Evolutionary conservation across 1,140 invertebrate genomes (phyloP).

Genomic region (Cyrtorhinus lividipennis): DNA sequence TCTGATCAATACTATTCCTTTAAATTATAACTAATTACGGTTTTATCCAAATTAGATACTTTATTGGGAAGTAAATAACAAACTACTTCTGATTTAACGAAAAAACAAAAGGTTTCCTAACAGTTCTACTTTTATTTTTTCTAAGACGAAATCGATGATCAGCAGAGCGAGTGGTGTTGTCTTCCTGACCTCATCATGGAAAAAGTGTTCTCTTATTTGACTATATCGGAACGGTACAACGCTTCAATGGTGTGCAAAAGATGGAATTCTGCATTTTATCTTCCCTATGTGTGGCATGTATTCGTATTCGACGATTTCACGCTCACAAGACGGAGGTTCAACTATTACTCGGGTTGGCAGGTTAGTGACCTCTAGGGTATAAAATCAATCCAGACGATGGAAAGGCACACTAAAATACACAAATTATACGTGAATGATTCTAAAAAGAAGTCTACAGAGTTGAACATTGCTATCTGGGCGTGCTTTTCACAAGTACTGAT

Average conservation of each 20-base stretch:
- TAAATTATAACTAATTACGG: background rate
- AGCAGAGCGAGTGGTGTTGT: constrained; percentile 39
- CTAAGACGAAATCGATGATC: background rate
- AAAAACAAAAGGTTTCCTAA: no score
- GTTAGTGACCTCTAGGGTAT: no score
- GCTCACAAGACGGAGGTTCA: constrained; percentile 56
- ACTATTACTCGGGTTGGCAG: constrained; percentile 72
- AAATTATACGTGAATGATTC: no score
- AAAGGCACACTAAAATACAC: no score
- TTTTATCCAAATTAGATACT: no score
- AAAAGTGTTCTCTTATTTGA: constrained; percentile 55
- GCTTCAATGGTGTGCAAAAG: constrained; percentile 53
- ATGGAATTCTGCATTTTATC: constrained; percentile 59
- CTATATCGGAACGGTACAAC: constrained; percentile 49
- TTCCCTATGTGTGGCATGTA: constrained; percentile 55
- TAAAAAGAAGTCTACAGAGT: no score
- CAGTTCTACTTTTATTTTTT: no score
- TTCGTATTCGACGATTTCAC: constrained; percentile 58
- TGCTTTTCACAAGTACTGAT: no score
- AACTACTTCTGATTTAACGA: no score
- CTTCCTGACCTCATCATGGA: constrained; percentile 64
- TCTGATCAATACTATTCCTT: background rate
- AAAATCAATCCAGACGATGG: no score
- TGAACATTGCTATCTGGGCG: no score
- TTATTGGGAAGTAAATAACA: no score